Conservation (phyloP, 2,888 invertebrate species). For the Drepanosiphum platanoidis region DNA sequence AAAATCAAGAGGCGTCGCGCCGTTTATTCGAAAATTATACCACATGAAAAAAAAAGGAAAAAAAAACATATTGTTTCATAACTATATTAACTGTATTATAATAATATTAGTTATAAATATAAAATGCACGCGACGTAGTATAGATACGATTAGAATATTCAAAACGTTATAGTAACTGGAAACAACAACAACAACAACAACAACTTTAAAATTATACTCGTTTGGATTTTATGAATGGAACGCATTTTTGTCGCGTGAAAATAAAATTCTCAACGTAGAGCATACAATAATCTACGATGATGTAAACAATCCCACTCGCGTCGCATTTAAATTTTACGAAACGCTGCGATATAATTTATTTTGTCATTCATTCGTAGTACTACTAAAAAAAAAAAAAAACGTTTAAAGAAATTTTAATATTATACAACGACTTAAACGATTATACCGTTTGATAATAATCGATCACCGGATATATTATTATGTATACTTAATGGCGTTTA, state of each 20-base stretch:
- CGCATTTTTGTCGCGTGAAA: not conserved
- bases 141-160: too few relatives aligned
- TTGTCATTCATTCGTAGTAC: not conserved
- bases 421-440: not conserved
- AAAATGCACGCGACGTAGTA: too few relatives aligned
- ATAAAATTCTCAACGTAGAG: not conserved
- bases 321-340: constrained; percentile 14
- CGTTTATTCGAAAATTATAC: too few relatives aligned
- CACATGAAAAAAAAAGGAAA: too few relatives aligned
- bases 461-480: too few relatives aligned
- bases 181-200: not conserved
- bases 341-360: not conserved
- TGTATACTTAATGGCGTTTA: too few relatives aligned
- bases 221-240: constrained; percentile 32
- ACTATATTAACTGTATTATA: too few relatives aligned
- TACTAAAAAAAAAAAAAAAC: not conserved
- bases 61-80: too few relatives aligned
- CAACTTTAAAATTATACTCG: not conserved
- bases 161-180: too few relatives aligned
- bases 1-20: too few relatives aligned
- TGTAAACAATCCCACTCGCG: constrained; percentile 38
- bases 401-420: not conserved
- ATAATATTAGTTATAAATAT: too few relatives aligned
- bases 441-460: not conserved
- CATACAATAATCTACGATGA: not conserved